Evolutionary conservation across 1,140 invertebrate species (phyloP), one percentile per base, ranked within the genome.

Genomic region (Doryteuthis pealeii): DNA sequence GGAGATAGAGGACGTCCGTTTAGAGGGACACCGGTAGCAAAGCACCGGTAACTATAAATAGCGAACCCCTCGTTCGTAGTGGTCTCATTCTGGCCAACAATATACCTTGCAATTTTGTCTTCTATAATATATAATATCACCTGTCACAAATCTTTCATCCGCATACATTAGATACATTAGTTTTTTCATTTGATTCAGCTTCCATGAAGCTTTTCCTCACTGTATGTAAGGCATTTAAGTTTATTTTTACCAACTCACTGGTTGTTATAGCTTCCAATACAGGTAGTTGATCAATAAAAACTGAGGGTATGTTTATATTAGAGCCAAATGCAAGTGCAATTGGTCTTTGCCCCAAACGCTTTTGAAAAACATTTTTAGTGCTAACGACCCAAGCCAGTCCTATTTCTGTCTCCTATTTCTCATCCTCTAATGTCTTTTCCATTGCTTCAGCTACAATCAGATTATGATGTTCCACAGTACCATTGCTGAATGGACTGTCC

Each of bases 61-160:
- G n/a, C n/a, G n/a, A n/a, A n/a, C n/a, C n/a, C n/a, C n/a, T n/a
- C n/a, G n/a, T n/a, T n/a, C n/a, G n/a, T n/a, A n/a, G n/a, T n/a
- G n/a, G n/a, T n/a, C n/a, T n/a, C n/a, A n/a, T n/a, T n/a, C n/a
- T n/a, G n/a, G n/a, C n/a, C n/a, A n/a, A n/a, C n/a, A n/a, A n/a
- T n/a, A n/a, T n/a, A n/a, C n/a, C n/a, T n/a, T n/a, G n/a, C n/a
- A 49, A 22, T 49, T 49, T 58, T 58, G 54, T 58, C 54, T 58
- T 58, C 54, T 58, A 58, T 58, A 5, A 18, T 58, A 58, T 4
- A 58, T 58, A 4, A n/a, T 3, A 18, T n/a, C 54, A 40, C 35
- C 35, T 40, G 4, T 40, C 54, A 58, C 26, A 10, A 58, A 10
- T n/a, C 26, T 18, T 58, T 58, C 54, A 58, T 58, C 18, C 4